A percentile compares a stretch with the other conserved stretches of the same genome.
Conservation (phyloP, 2,888 invertebrate species). For the Scelioninae gen. 2 region DNA sequence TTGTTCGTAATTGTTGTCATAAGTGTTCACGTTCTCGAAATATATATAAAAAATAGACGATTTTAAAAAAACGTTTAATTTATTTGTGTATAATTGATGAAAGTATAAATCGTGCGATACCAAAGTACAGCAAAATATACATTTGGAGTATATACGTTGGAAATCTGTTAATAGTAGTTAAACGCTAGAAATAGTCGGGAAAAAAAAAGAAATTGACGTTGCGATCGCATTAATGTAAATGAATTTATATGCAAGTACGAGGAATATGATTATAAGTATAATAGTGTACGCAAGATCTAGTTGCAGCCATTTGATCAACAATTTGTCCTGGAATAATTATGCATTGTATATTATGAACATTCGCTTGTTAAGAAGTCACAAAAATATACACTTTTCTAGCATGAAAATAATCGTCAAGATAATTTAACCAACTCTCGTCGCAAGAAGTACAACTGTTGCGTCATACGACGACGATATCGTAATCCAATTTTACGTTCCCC, state of each 20-base stretch:
- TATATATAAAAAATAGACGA: slow-evolving; percentile 21
- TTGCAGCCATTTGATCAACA: slow-evolving; percentile 32
- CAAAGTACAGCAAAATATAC: slow-evolving; percentile 32
- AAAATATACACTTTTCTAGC: slow-evolving; percentile 39
- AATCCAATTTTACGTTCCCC: slow-evolving; percentile 54
- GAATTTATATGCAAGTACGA: slow-evolving; percentile 30
- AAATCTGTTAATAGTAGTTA: slow-evolving; percentile 24
- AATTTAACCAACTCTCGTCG: slow-evolving; percentile 22
- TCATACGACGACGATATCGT: slow-evolving; percentile 33
- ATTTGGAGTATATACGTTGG: slow-evolving; percentile 6
- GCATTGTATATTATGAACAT: slow-evolving; percentile 32
- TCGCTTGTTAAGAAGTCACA: slow-evolving; percentile 40
- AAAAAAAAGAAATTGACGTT: slow-evolving; percentile 20
- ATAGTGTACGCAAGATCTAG: slow-evolving; percentile 35
- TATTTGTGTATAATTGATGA: slow-evolving; percentile 35
- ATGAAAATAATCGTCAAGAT: slow-evolving; percentile 40
- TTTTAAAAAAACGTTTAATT: slow-evolving; percentile 41
- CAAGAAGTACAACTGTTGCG: slow-evolving; percentile 23
- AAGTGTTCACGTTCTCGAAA: too few relatives aligned
- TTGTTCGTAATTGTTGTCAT: too few relatives aligned
- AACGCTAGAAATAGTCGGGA: slow-evolving; percentile 10
- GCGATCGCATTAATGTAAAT: slow-evolving; percentile 17
- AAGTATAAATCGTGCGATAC: slow-evolving; percentile 29
- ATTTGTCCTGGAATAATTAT: slow-evolving; percentile 35
- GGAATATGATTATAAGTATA: slow-evolving; percentile 27